These are phyloP conservation scores for Pedicia rivosa DNA, from an alignment of 2,888 invertebrate genomes.

Conservation along the genomic window DNA sequence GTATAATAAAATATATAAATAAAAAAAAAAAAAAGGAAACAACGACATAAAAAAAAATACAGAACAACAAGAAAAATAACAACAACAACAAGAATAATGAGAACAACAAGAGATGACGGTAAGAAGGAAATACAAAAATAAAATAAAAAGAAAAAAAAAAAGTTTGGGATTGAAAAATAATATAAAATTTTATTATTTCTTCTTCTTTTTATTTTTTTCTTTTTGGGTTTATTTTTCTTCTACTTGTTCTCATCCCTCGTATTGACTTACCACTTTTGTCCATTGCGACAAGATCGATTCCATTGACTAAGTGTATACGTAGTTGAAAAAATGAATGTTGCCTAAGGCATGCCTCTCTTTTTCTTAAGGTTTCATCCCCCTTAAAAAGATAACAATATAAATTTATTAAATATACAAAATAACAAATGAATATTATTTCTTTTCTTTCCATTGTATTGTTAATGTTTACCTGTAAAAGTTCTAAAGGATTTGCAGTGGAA, in stretches of 20 bases:
- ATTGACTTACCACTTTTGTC: conserved; percentile 85
- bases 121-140: too few relatives aligned
- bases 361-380: conserved; percentile 51
- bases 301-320: conserved; percentile 73
- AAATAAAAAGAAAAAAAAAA: too few relatives aligned
- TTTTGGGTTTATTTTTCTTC: not conserved
- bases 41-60: not conserved
- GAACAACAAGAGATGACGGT: too few relatives aligned
- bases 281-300: conserved; percentile 79
- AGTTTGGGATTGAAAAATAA: too few relatives aligned
- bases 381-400: conserved; percentile 30
- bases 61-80: too few relatives aligned
- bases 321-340: conserved; percentile 88
- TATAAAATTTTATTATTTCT: not conserved
- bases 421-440: conserved; percentile 2
- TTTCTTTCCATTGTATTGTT: not conserved
- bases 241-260: too few relatives aligned
- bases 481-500: conserved; percentile 7
- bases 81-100: too few relatives aligned
- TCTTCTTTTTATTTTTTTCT: not conserved
- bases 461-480: conserved; percentile 10
- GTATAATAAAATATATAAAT: not conserved
- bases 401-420: too few relatives aligned
- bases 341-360: conserved; percentile 56
- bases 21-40: conserved; percentile 5